Evolutionary conservation across 2,113 vertebrate genomes (phyloP), one percentile per base, ranked within the genome.

Genomic region (Dicaeum eximium): DNA sequence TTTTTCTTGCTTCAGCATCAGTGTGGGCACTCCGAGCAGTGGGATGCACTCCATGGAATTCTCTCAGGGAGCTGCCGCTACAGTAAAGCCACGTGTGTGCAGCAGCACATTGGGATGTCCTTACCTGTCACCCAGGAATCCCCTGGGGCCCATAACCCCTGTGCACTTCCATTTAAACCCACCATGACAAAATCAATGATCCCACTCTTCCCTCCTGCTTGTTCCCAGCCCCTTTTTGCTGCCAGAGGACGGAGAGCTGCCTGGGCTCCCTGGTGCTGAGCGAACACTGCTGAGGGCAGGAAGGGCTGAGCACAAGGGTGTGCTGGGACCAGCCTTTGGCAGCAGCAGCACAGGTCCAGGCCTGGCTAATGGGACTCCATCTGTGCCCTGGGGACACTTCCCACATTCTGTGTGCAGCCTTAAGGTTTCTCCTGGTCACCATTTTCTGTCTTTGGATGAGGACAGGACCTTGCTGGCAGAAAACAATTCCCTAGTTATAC

Each of bases 21-120:
- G 8, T 2, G 13, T 24, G 42, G 35, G 30, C 61, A 21, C 33
- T 13, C 7, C 35, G 64, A 53, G 40, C 13, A 21, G 69, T 0
- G 0, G 21, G 10, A 8, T 60, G n/a, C 67, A 28, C 7, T 12
- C 19, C 1, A 0, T 1, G 4, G 28, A 21, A 33, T 2, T 0
- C 11, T 40, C 38, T 21, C 3, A 0, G 0, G 15, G 54, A 67
- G 31, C 66, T 47, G 56, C 79, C 60, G 40, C 7, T 11, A 1
- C 1, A 18, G 10, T 1, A 1, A 38, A 60, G 48, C 5, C 57
- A 35, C 13, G 15, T 0, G 27, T 16, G 51, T 6, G 14, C 23
- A 23, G 25, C 0, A 58, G 37, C 20, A 58, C 28, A 9, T 1
- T 3, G 40, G 53, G 35, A 9, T 35, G 66, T 10, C 23, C 53